Conservation (phyloP, 2,888 invertebrate species). For the Ethmia dodecea region DNA sequence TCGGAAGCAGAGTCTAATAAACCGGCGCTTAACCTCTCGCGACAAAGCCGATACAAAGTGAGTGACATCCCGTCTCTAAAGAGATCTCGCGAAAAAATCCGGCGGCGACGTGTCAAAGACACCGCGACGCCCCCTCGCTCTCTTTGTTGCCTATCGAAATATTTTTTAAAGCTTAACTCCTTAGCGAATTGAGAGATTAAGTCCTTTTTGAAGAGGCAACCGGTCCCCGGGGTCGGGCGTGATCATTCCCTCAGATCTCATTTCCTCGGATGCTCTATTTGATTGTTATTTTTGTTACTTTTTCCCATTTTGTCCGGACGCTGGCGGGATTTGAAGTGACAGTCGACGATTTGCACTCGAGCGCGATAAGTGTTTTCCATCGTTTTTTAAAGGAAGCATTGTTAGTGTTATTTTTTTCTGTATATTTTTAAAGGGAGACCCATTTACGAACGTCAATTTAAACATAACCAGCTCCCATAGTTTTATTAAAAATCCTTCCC, state of each 20-base stretch:
- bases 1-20: conserved; percentile 73
- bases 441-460: background rate
- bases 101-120: conserved; percentile 75
- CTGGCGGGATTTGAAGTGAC: conserved; percentile 68
- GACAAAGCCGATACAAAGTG: conserved; percentile 76
- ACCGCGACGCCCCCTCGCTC: conserved; percentile 64
- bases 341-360: conserved; percentile 73
- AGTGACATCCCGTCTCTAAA: conserved; percentile 72
- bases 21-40: conserved; percentile 73
- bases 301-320: conserved; percentile 58
- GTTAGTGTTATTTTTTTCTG: conserved; percentile 50
- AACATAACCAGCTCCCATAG: too few species aligned
- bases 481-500: too few species aligned
- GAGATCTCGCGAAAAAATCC: conserved; percentile 72
- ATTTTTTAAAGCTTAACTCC: conserved; percentile 78
- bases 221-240: conserved; percentile 75
- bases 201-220: conserved; percentile 80
- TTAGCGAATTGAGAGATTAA: conserved; percentile 79
- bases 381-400: conserved; percentile 70
- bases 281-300: conserved; percentile 77
- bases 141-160: conserved; percentile 73
- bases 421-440: conserved; percentile 11
- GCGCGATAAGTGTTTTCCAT: conserved; percentile 72
- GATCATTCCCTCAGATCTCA: conserved; percentile 76
- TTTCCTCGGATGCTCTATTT: conserved; percentile 74